These are phyloP conservation scores for Pampusana beccarii DNA, from an alignment of 2,113 vertebrate species.

Conservation along the genomic window DNA sequence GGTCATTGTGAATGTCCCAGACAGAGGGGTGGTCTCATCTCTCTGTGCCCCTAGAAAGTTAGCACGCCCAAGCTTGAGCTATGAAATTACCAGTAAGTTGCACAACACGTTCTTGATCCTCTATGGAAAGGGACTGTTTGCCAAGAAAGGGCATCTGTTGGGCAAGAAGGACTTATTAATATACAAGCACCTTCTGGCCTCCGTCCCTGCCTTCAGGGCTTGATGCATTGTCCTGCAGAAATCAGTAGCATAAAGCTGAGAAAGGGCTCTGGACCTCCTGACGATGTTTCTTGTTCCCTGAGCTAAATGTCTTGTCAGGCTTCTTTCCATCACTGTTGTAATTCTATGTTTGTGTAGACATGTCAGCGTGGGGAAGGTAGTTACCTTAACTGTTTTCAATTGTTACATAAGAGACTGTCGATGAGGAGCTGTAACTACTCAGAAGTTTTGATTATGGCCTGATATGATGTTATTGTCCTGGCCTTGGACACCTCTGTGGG, in stretches of 20 bases:
- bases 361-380: neutral
- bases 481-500: constrained; percentile 4
- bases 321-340: neutral
- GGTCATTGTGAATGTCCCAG: neutral
- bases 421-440: neutral
- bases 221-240: neutral
- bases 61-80: neutral
- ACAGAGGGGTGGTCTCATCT: neutral
- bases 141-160: neutral
- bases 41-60: neutral
- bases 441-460: constrained; percentile 9
- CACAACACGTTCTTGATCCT: neutral
- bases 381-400: neutral
- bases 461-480: neutral
- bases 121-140: neutral
- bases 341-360: constrained; percentile 1
- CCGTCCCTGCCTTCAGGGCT: neutral
- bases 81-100: neutral
- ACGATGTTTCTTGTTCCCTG: neutral
- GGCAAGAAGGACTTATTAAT: neutral
- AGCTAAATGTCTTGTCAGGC: neutral
- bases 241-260: neutral
- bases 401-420: neutral
- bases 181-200: neutral
- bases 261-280: neutral